Base-by-base conservation (phyloP, 2,113 vertebrate species). In the Procavia capensis region DNA sequence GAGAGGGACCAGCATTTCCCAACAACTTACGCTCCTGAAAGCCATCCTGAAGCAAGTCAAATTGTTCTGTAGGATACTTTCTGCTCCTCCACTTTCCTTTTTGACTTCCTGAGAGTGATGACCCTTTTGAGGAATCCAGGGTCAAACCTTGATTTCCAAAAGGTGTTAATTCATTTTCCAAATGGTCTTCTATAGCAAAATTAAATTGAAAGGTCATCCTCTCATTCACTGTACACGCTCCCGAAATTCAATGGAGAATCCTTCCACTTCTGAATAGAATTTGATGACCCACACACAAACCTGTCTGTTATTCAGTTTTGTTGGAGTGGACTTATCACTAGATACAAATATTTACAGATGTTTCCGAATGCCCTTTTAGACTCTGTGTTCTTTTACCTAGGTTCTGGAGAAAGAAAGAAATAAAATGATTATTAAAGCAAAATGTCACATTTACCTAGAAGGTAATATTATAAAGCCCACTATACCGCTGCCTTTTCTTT, bases 181-280 rank as follows among this genome's bases (percentile, higher is more conserved):
- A 90, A 13, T 89, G 45, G 39, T 95, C 97, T 76, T 98, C 97
- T 75, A 98, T 72, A 57, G 29, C 89, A 81, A 99, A 99, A 95
- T 99, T 98, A 97, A 99, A 99, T 0, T 84, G 98, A 95, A 99
- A 99, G 75, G 92, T 80, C 99, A 99, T 99, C 76, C 79, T 98
- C 6, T 9, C 25, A n/a, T 1, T 25, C 63, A 50, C 34, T 34
- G 27, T 4, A 57, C 31, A 74, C 1, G 64, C 59, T 17, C 22
- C 34, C 91, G 59, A 85, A 78, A 64, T 45, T 29, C 85, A 75
- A 61, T 87, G 25, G 74, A 84, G 68, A 66, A 66, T 57, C n/a
- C 61, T 92, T 87, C 75, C 54, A 45, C 34, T 84, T 84, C 63
- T 41, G 34, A 25, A 72, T 19, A 11, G 70, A 88, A 81, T 43